phyloP scores from a whole-genome alignment of 2,113 vertebrate species.

The Seriola rivoliana region DNA sequence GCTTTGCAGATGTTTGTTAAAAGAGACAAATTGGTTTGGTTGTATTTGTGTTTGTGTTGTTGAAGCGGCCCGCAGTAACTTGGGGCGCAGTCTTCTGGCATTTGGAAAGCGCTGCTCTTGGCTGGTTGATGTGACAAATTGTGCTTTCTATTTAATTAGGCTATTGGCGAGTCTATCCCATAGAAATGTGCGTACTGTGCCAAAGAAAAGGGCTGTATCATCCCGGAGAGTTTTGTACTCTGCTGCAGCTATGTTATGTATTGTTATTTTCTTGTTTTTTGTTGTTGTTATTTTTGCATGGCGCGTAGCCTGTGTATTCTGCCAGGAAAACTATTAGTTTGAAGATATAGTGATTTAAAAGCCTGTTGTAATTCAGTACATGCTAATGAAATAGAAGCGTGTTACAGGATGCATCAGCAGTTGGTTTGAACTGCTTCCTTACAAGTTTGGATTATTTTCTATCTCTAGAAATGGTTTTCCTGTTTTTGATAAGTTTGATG shows the following conservation, averaged over 20 bases:
- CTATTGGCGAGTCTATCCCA: conserved; percentile 72
- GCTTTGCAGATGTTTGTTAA: conserved; percentile 17
- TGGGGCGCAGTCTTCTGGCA: conserved; percentile 39
- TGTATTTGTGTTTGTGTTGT: conserved; percentile 8
- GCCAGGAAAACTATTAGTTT: conserved; percentile 49
- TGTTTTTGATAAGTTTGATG: conserved; percentile 28
- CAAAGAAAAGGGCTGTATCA: conserved; percentile 70
- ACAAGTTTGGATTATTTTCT: background rate
- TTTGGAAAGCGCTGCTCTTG: conserved; percentile 36
- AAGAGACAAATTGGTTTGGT: background rate
- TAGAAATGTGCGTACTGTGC: conserved; percentile 64
- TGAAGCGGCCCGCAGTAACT: conserved; percentile 38
- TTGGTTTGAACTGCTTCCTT: conserved; percentile 8
- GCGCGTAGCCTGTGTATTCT: background rate
- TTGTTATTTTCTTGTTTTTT: background rate
- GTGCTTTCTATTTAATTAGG: conserved; percentile 81
- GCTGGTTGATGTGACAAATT: conserved; percentile 72
- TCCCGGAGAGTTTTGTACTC: conserved; percentile 55
- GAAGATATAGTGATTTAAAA: conserved; percentile 9
- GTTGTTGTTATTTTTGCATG: background rate
- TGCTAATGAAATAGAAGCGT: conserved; percentile 25
- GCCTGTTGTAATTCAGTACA: background rate
- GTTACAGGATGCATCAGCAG: background rate
- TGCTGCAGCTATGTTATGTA: conserved; percentile 31
- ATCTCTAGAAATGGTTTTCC: background rate